phyloP scores from a whole-genome alignment of 2,113 vertebrate species.

The Nettapus auritus region DNA sequence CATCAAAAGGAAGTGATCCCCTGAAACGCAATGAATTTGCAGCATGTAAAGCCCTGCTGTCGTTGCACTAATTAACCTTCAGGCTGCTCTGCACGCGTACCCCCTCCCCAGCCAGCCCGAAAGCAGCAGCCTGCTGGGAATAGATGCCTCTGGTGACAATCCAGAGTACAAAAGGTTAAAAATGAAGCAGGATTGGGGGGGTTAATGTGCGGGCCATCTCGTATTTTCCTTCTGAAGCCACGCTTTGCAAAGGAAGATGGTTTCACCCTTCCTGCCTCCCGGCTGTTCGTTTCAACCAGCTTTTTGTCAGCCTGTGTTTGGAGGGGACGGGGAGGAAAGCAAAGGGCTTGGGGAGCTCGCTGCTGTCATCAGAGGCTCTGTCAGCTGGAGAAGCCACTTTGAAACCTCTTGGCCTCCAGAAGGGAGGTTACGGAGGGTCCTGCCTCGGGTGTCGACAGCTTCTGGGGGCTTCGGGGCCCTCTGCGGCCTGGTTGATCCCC shows the following conservation, averaged over 20 bases:
- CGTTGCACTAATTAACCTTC: not conserved
- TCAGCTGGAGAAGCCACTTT: no score
- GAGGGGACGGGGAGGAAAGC: not conserved
- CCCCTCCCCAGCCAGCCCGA: not conserved
- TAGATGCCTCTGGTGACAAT: rapidly evolving
- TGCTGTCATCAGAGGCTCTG: no score
- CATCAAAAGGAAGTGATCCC: not conserved
- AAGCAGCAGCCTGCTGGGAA: rapidly evolving
- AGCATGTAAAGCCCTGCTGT: not conserved
- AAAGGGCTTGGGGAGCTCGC: no score
- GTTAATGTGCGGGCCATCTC: rapidly evolving
- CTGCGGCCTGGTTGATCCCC: no score
- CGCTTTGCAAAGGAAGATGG: not conserved
- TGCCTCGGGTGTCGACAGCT: no score
- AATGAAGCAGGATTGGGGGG: rapidly evolving
- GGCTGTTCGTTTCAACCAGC: rapidly evolving
- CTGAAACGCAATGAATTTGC: not conserved
- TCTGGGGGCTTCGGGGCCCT: no score
- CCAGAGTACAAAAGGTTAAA: rapidly evolving
- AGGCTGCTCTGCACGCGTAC: not conserved
- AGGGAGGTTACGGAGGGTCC: no score
- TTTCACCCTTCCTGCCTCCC: rapidly evolving
- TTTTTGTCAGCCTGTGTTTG: rapidly evolving
- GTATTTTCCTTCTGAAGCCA: rapidly evolving
- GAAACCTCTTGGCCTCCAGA: no score